Base-by-base conservation (phyloP, 2,888 invertebrate genomes). In the Ischnura elegans region DNA sequence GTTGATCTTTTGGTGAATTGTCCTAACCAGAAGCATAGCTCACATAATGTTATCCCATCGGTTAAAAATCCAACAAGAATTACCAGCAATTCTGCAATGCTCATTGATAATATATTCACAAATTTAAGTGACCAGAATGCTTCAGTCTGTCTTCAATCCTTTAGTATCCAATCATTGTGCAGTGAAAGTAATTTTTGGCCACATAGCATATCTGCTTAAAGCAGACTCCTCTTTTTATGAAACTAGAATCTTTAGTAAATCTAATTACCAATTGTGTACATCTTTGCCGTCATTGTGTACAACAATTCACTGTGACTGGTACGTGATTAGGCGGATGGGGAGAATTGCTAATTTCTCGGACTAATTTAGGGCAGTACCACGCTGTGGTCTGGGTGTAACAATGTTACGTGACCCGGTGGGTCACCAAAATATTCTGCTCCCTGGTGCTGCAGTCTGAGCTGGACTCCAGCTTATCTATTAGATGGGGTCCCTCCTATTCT, bases 61-160 rank as follows among this genome's bases (percentile, higher is more conserved):
- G 61, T 61, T 6, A 61, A 61, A 61, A 61, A 21, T 21, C 61
- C 61, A 61, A 61, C 61, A 25, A 19, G 61, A 61, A 16, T 61
- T 61, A 61, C 61, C 2, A 19, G 61, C 61, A 61, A 61, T 21
- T 61, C 61, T 61, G 61, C 19, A 61, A 61, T n/a, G 25, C 61
- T 61, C 61, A 93, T 36, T 93, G 93, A 87, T 94, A 87, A 55
- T 25, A 36, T 85, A 45, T 25, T 19, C 46, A 55, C 55, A 19
- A 55, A 55, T 55, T 55, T 55, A 13, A 55, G 55, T 10, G 47
- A 16, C 47, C 47, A 47, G 6, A 47, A 47, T 10, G 47, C 47
- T 47, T 47, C 47, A 19, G 2, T 55, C 55, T 13, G 55, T 55
- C 21, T 55, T 55, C 13, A 55, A 55, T 55, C 55, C 55, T 55